Percentiles rank a stretch among this genome's conserved stretches.
These are phyloP conservation scores for Sphinx pinastri DNA, from an alignment of 2,888 invertebrate species.

Conservation along the genomic window DNA sequence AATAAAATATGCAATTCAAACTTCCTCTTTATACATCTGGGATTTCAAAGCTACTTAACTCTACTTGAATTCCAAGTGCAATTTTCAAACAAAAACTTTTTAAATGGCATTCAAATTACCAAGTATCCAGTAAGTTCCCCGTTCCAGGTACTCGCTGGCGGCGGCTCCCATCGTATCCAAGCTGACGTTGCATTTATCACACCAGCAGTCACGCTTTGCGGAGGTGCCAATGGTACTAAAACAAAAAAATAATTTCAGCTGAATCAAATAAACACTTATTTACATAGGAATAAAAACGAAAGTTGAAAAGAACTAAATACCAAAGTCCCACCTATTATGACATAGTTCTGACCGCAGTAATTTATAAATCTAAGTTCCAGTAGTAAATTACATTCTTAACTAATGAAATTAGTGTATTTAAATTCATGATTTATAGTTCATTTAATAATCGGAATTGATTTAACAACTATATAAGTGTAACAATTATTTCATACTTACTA, in stretches of 20 bases:
- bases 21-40: too few species aligned
- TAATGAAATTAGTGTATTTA: too few species aligned
- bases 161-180: slow-evolving; percentile 92
- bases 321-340: too few species aligned
- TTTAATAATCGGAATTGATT: too few species aligned
- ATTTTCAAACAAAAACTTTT: slow-evolving; percentile 35
- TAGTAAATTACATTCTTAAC: too few species aligned
- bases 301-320: too few species aligned
- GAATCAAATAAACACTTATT: too few species aligned
- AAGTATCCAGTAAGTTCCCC: slow-evolving; percentile 94
- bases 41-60: not conserved
- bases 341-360: too few species aligned
- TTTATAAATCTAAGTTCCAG: too few species aligned
- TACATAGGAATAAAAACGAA: too few species aligned
- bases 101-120: slow-evolving; percentile 80
- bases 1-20: not conserved
- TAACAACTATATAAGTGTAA: too few species aligned
- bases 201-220: slow-evolving; percentile 90
- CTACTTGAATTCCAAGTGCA: not conserved
- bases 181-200: slow-evolving; percentile 93
- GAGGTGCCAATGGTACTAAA: slow-evolving; percentile 90
- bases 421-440: too few species aligned
- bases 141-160: slow-evolving; percentile 89
- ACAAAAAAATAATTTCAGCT: slow-evolving; percentile 43
- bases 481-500: slow-evolving; percentile 66